Percentiles rank a stretch among this genome's conserved stretches.
Conservation (phyloP, 2,797 vertebrate species). For the Macropodus opercularis region DNA sequence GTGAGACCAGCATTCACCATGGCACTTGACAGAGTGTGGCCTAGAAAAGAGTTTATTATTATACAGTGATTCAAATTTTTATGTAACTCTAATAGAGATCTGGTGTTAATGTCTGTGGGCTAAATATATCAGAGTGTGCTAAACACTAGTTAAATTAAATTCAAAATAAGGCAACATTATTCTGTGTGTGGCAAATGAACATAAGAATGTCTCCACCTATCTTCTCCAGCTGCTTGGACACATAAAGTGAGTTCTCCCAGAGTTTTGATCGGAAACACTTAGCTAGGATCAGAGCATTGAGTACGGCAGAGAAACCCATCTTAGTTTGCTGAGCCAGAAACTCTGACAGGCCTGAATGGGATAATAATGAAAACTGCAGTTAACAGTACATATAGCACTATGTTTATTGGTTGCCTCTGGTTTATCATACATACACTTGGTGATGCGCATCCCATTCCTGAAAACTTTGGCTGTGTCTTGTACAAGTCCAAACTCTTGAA, state of each 20-base stretch:
- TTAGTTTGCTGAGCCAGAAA: constrained; percentile 86
- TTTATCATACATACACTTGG: constrained; percentile 85
- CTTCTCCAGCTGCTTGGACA: constrained; percentile 97
- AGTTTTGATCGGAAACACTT: constrained; percentile 96
- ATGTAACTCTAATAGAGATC: background rate
- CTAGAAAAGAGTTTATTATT: constrained; percentile 72
- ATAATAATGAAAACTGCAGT: constrained; percentile 27
- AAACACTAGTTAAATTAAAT: background rate
- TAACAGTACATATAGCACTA: background rate
- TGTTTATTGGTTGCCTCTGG: background rate
- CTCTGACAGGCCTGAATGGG: constrained; percentile 88
- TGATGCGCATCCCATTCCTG: constrained; percentile 90
- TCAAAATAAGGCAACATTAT: background rate
- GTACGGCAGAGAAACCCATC: constrained; percentile 83
- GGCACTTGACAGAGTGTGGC: constrained; percentile 89
- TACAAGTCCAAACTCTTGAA: constrained; percentile 95
- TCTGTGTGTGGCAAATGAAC: background rate
- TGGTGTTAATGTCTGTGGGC: background rate
- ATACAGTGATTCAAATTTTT: background rate
- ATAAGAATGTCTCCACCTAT: constrained; percentile 84
- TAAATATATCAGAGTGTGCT: too few relatives aligned
- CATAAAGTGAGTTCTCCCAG: constrained; percentile 94
- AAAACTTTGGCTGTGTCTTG: constrained; percentile 96
- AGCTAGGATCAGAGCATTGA: constrained; percentile 90
- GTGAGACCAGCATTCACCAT: constrained; percentile 96